phyloP scores from a whole-genome alignment of 2,888 invertebrate genomes.

The Megastigmus dorsalis region DNA sequence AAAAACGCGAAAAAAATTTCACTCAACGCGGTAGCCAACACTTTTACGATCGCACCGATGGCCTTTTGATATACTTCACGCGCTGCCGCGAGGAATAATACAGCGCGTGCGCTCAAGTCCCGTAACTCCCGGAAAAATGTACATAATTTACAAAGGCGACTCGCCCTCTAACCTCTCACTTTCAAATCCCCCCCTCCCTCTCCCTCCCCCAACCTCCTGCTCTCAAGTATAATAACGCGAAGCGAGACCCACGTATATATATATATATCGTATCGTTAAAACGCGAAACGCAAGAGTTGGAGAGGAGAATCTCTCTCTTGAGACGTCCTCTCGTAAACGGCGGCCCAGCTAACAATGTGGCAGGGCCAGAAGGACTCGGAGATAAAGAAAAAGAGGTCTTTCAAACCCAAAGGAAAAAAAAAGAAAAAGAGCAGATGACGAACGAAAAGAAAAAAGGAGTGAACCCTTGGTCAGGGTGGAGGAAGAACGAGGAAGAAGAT shows the following conservation, averaged over 20 bases:
- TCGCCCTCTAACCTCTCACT: slow-evolving; percentile 12
- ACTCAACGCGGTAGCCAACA: slow-evolving; percentile 39
- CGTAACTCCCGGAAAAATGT: slow-evolving; percentile 19
- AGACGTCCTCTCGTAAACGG: slow-evolving; percentile 63
- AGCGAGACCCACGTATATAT: neutral
- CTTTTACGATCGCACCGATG: slow-evolving; percentile 32
- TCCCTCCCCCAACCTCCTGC: too few species aligned
- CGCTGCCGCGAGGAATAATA: neutral
- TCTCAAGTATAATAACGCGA: too few species aligned
- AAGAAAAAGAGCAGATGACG: slow-evolving; percentile 1
- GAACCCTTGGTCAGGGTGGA: slow-evolving; percentile 13
- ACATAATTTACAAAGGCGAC: slow-evolving; percentile 28
- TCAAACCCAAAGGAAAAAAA: slow-evolving; percentile 23
- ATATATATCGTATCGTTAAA: slow-evolving; percentile 15
- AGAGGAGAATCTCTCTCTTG: too few species aligned
- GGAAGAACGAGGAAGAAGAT: slow-evolving; percentile 47
- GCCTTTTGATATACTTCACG: slow-evolving; percentile 31
- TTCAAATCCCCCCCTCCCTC: neutral
- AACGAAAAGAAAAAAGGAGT: slow-evolving; percentile 11
- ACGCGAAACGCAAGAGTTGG: slow-evolving; percentile 9
- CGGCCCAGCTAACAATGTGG: slow-evolving; percentile 54
- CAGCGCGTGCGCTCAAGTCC: too few species aligned
- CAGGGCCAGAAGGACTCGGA: too few species aligned
- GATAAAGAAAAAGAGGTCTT: slow-evolving; percentile 2
- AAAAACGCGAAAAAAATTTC: slow-evolving; percentile 33